Evolutionary conservation across 2,113 vertebrate species (phyloP).

Genomic region (Chlorodrepanis virens): DNA sequence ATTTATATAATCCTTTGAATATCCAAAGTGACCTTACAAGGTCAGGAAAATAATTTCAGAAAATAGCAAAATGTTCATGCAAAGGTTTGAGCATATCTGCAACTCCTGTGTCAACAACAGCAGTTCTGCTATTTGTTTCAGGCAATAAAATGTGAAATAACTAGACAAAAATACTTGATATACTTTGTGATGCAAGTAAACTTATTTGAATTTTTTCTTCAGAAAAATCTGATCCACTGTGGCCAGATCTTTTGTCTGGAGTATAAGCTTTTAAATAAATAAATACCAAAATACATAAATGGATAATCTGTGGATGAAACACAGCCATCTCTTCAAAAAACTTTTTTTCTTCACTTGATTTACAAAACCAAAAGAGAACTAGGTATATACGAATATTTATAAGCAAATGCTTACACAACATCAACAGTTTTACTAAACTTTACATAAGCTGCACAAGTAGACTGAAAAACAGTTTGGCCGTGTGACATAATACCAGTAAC

Average conservation of each 20-base stretch:
- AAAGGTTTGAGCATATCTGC: not conserved
- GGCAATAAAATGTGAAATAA: not conserved
- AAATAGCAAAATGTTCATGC: rapidly evolving
- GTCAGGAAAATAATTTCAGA: not conserved
- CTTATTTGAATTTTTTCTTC: not conserved
- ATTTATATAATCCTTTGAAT: slow-evolving; percentile 32
- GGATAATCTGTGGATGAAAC: not conserved
- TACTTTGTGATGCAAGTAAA: not conserved
- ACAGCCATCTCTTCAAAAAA: not conserved
- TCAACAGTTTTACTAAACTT: not conserved
- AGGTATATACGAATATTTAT: not conserved
- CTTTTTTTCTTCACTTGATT: not conserved
- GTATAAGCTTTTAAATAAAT: not conserved
- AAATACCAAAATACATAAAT: not conserved
- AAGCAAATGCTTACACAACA: not conserved
- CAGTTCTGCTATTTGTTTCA: not conserved
- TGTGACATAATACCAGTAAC: not conserved
- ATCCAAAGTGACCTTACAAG: slow-evolving; percentile 14
- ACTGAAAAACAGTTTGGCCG: not conserved
- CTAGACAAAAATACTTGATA: not conserved
- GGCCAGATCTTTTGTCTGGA: not conserved
- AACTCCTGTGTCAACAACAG: not conserved
- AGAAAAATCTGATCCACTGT: not conserved
- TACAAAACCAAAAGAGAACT: not conserved
- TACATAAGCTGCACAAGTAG: not conserved